Percentiles rank a stretch among this genome's conserved stretches.
phyloP scores from a whole-genome alignment of 2,888 invertebrate species.

The Cheilosia scutellata region DNA sequence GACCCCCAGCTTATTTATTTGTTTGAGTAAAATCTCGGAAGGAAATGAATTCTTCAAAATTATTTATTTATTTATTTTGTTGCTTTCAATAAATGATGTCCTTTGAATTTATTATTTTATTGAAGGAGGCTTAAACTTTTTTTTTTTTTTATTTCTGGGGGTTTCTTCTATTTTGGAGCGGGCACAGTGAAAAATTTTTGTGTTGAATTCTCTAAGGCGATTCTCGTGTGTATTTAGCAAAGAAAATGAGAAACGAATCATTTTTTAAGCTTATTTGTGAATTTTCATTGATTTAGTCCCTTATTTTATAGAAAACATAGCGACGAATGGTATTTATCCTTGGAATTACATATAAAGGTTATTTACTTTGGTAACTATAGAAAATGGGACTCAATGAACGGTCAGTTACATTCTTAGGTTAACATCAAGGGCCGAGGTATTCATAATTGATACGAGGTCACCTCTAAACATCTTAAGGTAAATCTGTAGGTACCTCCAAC shows the following conservation, averaged over 20 bases:
- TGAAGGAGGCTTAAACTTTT: conserved; percentile 56
- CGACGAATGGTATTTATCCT: conserved; percentile 19
- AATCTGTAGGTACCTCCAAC: neutral
- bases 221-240: conserved; percentile 43
- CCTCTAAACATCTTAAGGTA: neutral
- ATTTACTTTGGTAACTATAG: neutral
- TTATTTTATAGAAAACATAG: conserved; percentile 4
- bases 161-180: neutral
- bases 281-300: conserved; percentile 44
- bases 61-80: conserved; percentile 69
- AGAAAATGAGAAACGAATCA: conserved; percentile 22
- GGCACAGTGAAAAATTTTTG: neutral
- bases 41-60: conserved; percentile 68
- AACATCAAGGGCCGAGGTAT: too few relatives aligned
- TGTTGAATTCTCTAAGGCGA: conserved; percentile 41
- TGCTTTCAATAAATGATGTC: conserved; percentile 64
- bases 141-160: conserved; percentile 16
- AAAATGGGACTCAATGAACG: neutral
- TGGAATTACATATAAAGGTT: neutral
- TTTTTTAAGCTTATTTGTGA: conserved; percentile 50
- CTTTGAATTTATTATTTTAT: conserved; percentile 45
- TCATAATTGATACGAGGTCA: too few relatives aligned
- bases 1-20: conserved; percentile 54
- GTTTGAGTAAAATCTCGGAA: conserved; percentile 64
- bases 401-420: too few relatives aligned